These are phyloP conservation scores for Formica exsecta DNA, from an alignment of 1,140 invertebrate species.

Conservation along the genomic window DNA sequence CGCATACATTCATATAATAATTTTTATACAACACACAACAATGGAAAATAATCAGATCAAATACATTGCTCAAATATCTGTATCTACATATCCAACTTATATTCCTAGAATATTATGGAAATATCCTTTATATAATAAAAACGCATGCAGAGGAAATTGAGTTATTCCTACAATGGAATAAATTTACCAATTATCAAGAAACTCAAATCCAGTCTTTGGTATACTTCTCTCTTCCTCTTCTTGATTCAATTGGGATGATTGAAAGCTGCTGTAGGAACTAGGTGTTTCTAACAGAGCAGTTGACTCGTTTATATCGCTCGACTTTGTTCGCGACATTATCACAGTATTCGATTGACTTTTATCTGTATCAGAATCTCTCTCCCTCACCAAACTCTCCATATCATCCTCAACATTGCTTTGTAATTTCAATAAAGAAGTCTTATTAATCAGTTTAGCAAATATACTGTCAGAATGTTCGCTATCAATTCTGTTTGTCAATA, in stretches of 20 bases:
- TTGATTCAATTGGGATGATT: constrained; percentile 81
- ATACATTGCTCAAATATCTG: background rate
- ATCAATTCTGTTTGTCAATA: constrained; percentile 71
- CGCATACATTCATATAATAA: background rate
- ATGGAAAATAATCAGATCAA: constrained; percentile 2
- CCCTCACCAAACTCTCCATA: constrained; percentile 80
- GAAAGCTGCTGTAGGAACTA: constrained; percentile 82
- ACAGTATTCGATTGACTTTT: constrained; percentile 79
- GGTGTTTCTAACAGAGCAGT: constrained; percentile 82
- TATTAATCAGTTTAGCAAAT: constrained; percentile 83
- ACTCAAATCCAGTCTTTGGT: constrained; percentile 92
- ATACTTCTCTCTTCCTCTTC: constrained; percentile 84
- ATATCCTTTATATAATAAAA: constrained; percentile 20
- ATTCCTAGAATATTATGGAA: constrained; percentile 14
- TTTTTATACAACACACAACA: constrained; percentile 6
- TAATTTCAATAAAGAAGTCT: constrained; percentile 83
- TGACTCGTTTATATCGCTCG: constrained; percentile 82
- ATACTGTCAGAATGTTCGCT: constrained; percentile 79
- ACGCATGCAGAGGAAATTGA: background rate
- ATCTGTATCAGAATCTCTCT: constrained; percentile 73
- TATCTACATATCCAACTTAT: background rate
- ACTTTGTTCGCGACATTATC: constrained; percentile 81
- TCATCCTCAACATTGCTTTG: constrained; percentile 80
- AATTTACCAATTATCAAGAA: constrained; percentile 91
- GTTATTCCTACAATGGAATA: background rate